Base-by-base conservation (phyloP, 2,797 vertebrate genomes). In the Catharus ustulatus region DNA sequence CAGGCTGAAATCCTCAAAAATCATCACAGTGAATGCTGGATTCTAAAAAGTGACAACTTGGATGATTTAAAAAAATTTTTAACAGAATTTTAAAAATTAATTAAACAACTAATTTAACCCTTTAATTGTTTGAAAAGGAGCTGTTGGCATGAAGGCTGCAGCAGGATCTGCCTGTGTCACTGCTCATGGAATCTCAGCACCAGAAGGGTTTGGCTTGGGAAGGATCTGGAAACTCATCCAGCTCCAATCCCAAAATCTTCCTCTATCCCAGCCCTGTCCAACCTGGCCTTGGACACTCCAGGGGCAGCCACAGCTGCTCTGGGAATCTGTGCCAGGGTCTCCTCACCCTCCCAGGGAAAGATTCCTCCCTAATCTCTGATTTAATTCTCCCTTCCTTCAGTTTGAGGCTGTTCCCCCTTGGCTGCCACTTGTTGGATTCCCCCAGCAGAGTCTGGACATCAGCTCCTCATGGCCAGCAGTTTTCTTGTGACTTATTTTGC, bases 11-110 rank as follows among this genome's bases (percentile, higher is more conserved):
- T 17, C 57, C 32, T 18, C 45, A 11, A 67, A 46, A 61, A 24
- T 14, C 61, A 55, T 13, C 38, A 14, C 16, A 7, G 24, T 3
- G 7, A 71, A 34, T 13, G 11, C 40, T 40, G 40, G 11, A 40
- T 64, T n/a, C 52, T 59, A 68, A 77, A 75, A 72, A 86, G 11
- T 1, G 16, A 26, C 42, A 54, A 5, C 26, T 38, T 29, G 7
- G 15, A 2, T 1, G 7, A 13, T 22, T 32, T 0, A 5, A 3
- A 27, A 5, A 3, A 27, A 5, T 2, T 19, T 23, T 73, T 40
- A 40, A 40, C 16, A 40, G 19, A 61, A 55, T 0, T 38, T 40
- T 40, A 40, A 40, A 40, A 12, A 40, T 40, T 40, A 14, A 40
- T 40, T 40, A 40, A 40, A 40, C 40, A 40, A 3, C 12, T 42